phyloP scores from a whole-genome alignment of 2,888 invertebrate genomes.

The Dysmachus trigonus region DNA sequence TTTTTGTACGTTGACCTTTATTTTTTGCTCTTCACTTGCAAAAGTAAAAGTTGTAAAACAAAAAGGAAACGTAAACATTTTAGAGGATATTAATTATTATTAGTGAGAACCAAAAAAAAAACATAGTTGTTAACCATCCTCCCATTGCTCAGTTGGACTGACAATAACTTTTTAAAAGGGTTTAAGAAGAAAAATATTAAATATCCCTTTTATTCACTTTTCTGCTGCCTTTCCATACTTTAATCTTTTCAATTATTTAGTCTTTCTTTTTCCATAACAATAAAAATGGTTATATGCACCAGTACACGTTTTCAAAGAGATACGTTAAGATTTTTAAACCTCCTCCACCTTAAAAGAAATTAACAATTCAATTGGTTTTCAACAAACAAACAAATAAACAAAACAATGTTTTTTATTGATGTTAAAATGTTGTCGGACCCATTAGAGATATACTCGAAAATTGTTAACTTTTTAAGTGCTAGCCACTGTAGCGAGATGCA shows the following conservation, averaged over 20 bases:
- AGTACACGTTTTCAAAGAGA: not conserved
- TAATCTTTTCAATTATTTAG: not conserved
- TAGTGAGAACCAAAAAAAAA: no score
- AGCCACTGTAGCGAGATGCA: not conserved
- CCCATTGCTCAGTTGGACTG: no score
- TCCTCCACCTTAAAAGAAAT: not conserved
- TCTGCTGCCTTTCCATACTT: no score
- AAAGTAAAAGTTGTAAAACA: no score
- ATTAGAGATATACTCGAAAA: slow-evolving; percentile 10
- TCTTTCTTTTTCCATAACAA: not conserved
- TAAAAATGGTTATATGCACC: not conserved
- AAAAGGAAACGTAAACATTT: no score
- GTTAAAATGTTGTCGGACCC: not conserved
- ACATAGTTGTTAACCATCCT: no score
- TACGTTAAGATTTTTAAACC: not conserved
- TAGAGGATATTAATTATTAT: no score
- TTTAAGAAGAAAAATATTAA: no score
- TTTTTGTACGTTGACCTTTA: no score
- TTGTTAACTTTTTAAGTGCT: slow-evolving; percentile 23
- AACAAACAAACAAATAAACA: not conserved
- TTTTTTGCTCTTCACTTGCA: no score
- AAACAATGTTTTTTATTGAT: not conserved
- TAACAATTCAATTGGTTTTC: not conserved
- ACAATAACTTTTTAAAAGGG: no score
- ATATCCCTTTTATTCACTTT: no score